Base-by-base conservation (phyloP, 2,888 invertebrate genomes). In the Coelopa pilipes region DNA sequence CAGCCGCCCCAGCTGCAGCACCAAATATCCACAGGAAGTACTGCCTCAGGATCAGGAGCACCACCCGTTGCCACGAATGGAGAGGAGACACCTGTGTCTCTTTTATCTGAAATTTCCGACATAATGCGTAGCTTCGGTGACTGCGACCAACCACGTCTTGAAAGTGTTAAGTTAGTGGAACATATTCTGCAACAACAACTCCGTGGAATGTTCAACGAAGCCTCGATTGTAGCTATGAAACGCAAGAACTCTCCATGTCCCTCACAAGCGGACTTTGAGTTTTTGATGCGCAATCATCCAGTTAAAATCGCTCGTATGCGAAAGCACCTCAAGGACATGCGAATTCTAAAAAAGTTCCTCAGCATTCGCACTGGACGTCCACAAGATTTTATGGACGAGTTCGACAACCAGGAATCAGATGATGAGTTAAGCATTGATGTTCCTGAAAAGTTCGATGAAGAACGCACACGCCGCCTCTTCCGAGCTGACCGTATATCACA, bases 51-150 rank as follows among this genome's bases (percentile, higher is more conserved):
- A n/a, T 59, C 59, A 46, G 55, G 24, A n/a, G 65, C 47, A 15
- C 65, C 55, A 5, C 10, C 72, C 10, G 15, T 15, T 9, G 17
- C 24, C 5, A 53, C 21, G 15, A 45, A 63, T 49, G 66, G 47
- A 12, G 79, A 78, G 47, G 81, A 74, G 60, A 65, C 76, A 0
- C 75, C 74, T 13, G 84, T 86, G 0, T 84, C 85, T 0, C 70
- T 87, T 49, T 79, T 85, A 0, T 84, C 85, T 0, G 94, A 96
- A 88, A 94, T 96, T 79, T 92, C 93, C 0, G 90, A 92, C 81
- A 96, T 96, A 91, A 94, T 96, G 96, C 94, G 95, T 80, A 96
- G 96, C n/a, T 95, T 96, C 83, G 97, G 97, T 0, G 97, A 97
- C 83, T 93, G 93, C 81, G 91, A 93, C 21, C 92, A 92, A 76